Conservation (phyloP, 37 sponge, comb jelly and placozoan species). For the Trichoplax adhaerens region DNA sequence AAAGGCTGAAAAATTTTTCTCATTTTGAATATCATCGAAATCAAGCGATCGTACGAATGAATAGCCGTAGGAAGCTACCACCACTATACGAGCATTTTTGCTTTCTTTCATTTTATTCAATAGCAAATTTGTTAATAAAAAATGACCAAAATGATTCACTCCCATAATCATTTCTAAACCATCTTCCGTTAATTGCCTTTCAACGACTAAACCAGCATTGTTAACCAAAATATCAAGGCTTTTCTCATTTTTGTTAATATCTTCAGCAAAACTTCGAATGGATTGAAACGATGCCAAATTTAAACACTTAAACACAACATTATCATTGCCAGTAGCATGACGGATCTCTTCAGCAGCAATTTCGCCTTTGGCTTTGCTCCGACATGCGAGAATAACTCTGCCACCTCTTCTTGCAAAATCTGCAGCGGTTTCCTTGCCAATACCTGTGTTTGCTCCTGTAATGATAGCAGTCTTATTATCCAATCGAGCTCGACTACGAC, state of each 20-base stretch:
- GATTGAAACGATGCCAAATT: conserved; percentile 14
- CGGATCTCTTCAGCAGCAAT: conserved; percentile 28
- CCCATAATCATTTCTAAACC: no score
- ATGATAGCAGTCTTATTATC: conserved; percentile 60
- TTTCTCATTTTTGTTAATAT: conserved; percentile 11
- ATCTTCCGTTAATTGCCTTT: no score
- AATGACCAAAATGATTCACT: no score
- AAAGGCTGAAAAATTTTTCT: no score
- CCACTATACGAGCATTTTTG: no score
- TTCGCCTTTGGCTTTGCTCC: conserved; percentile 43
- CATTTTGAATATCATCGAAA: no score
- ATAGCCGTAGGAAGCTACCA: no score
- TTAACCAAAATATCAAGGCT: conserved; percentile 26
- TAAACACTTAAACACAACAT: conserved; percentile 12
- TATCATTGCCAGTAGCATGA: conserved; percentile 8
- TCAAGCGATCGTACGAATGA: no score
- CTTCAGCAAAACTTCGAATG: conserved; percentile 15
- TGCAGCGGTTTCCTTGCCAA: conserved; percentile 67
- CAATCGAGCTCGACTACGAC: conserved; percentile 5
- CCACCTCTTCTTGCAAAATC: conserved; percentile 59
- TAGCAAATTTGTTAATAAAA: no score
- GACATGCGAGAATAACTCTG: conserved; percentile 67
- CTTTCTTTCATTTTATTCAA: no score
- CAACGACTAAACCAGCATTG: conserved; percentile 37
- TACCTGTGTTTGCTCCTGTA: conserved; percentile 76